Evolutionary conservation across 2,113 vertebrate species (phyloP).

Genomic region (Tichodroma muraria): DNA sequence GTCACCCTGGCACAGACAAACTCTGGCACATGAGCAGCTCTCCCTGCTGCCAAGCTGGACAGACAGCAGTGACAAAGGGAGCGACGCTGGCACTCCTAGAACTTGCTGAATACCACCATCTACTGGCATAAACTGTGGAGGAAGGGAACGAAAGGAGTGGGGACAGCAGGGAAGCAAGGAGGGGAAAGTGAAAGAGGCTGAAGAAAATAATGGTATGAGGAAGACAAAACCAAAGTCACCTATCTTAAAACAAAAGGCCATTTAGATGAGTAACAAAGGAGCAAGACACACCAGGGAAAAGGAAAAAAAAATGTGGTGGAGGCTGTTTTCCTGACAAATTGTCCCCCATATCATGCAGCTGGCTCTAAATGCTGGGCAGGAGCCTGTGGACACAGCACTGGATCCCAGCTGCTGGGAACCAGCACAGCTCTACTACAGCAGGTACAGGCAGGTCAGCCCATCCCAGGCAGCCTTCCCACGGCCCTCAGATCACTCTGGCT

Average conservation of each 20-base stretch:
- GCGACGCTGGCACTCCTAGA: not conserved
- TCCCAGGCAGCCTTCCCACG: not conserved
- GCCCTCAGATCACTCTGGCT: not conserved
- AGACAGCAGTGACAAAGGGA: constrained; percentile 5
- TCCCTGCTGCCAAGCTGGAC: not conserved
- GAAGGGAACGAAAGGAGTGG: not conserved
- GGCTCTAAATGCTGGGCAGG: not conserved
- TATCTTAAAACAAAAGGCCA: not conserved
- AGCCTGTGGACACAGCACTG: not conserved
- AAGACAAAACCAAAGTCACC: not conserved
- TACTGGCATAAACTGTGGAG: not conserved
- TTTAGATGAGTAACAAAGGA: not conserved
- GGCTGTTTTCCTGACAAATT: not conserved
- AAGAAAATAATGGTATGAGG: not conserved
- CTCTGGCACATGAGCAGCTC: not conserved
- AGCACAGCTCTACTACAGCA: not conserved
- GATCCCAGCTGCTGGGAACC: not conserved
- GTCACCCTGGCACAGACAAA: not conserved
- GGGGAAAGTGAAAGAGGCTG: not conserved
- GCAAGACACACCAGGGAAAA: not conserved
- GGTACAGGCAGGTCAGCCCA: not conserved
- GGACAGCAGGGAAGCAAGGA: not conserved
- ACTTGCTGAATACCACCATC: constrained; percentile 28
- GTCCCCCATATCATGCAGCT: not conserved
- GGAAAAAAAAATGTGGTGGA: not conserved